Evolutionary conservation across 2,113 vertebrate species (phyloP).

Genomic region (Gallinago jamesoni): DNA sequence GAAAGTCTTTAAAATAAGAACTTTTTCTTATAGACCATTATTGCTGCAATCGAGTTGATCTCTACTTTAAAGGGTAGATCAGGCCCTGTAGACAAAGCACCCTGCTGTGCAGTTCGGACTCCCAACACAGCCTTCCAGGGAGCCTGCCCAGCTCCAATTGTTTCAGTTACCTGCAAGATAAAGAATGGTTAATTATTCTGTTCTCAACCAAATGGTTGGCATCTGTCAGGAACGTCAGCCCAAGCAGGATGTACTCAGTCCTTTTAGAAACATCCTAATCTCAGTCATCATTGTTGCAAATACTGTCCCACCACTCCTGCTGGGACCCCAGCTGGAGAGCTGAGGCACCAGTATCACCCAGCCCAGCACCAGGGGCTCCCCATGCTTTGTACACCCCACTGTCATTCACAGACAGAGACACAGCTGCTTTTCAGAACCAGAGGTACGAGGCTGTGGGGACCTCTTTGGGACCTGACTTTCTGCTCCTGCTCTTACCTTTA

Average conservation of each 20-base stretch:
- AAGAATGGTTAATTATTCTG: not conserved
- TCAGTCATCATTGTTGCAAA: not conserved
- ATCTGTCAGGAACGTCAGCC: not conserved
- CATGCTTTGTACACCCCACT: not conserved
- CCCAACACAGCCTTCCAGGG: not conserved
- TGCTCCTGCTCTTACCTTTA: not conserved
- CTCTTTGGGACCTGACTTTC: not conserved
- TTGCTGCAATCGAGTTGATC: not conserved
- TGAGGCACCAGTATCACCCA: not conserved
- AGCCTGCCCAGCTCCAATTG: not conserved
- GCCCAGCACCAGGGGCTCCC: not conserved
- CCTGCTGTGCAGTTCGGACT: not conserved
- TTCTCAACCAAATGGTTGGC: not conserved
- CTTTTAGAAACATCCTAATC: not conserved
- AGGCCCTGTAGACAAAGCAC: not conserved
- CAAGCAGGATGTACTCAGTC: not conserved
- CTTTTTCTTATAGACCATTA: not conserved
- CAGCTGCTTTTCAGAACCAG: not conserved
- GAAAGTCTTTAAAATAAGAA: conserved; percentile 47
- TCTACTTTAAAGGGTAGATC: not conserved
- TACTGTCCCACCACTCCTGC: not conserved
- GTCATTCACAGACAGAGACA: not conserved
- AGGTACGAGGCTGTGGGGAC: not conserved
- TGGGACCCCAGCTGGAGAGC: not conserved
- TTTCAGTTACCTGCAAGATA: not conserved